phyloP scores from a whole-genome alignment of 2,113 vertebrate genomes.

The Grus americana region DNA sequence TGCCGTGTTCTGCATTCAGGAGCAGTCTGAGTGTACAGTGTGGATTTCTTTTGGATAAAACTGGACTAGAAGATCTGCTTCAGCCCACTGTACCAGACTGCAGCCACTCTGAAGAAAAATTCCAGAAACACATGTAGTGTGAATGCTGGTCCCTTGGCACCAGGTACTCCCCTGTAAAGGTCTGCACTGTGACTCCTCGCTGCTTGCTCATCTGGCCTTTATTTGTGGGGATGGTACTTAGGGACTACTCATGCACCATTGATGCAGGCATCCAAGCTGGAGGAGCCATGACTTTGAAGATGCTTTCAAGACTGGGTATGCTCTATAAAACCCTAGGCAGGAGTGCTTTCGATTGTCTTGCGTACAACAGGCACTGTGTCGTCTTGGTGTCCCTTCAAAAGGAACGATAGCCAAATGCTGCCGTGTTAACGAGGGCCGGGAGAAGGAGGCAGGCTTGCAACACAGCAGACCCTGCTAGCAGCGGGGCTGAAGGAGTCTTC shows the following conservation, averaged over 20 bases:
- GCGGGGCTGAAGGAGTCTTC: background rate
- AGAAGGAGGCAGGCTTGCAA: background rate
- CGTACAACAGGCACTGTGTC: background rate
- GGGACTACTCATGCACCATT: fast-evolving
- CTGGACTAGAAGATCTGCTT: background rate
- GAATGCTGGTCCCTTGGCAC: background rate
- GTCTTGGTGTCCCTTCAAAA: background rate
- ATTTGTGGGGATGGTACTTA: background rate
- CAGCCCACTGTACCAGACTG: background rate
- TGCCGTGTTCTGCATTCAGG: background rate
- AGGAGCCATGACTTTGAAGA: background rate
- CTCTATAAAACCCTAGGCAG: background rate
- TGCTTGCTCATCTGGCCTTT: background rate
- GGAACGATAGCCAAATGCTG: background rate
- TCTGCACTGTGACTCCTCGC: background rate
- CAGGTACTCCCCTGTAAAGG: background rate
- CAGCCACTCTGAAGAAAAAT: background rate
- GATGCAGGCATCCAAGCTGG: background rate
- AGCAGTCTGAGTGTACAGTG: background rate
- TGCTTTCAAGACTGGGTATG: background rate
- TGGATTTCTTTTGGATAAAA: background rate
- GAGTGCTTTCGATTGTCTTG: background rate
- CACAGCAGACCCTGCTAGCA: background rate
- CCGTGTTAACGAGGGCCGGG: background rate
- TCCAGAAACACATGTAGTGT: background rate